Percentiles rank a stretch among this genome's conserved stretches.
Conservation (phyloP, 2,797 vertebrate genomes). For the Rhadinocentrus ornatus region DNA sequence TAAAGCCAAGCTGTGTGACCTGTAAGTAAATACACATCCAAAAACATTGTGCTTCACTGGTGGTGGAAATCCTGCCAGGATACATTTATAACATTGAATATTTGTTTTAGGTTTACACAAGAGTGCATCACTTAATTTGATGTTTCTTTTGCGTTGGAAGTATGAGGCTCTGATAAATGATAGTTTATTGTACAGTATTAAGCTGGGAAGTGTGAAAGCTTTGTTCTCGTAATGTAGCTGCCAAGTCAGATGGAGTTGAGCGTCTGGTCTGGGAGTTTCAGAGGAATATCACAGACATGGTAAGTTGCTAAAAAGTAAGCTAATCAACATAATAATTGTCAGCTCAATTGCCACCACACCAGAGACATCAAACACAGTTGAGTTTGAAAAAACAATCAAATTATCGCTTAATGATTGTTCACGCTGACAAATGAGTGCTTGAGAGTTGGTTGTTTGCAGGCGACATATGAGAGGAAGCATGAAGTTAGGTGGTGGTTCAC, state of each 20-base stretch:
- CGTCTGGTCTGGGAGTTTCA: slow-evolving; percentile 80
- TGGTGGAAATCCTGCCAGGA: slow-evolving; percentile 27
- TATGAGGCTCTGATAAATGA: slow-evolving; percentile 44
- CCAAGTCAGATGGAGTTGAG: slow-evolving; percentile 80
- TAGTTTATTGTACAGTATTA: slow-evolving; percentile 67
- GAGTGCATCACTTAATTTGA: slow-evolving; percentile 1
- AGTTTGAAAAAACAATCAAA: slow-evolving; percentile 76
- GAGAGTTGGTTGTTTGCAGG: slow-evolving; percentile 42
- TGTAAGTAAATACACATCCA: slow-evolving; percentile 11
- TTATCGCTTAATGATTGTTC: slow-evolving; percentile 78
- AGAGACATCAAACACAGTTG: slow-evolving; percentile 75
- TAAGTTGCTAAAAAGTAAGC: slow-evolving; percentile 77
- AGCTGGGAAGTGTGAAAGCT: slow-evolving; percentile 62
- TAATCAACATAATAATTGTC: slow-evolving; percentile 81
- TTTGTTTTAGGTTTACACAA: neutral
- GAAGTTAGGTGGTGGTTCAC: slow-evolving; percentile 33
- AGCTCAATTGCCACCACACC: slow-evolving; percentile 71
- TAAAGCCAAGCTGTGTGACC: slow-evolving; percentile 7
- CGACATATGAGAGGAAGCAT: slow-evolving; percentile 45
- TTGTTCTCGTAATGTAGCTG: slow-evolving; percentile 61
- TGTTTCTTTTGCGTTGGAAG: slow-evolving; percentile 29
- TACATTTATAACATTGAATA: neutral
- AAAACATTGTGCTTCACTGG: slow-evolving; percentile 7
- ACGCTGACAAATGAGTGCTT: slow-evolving; percentile 71
- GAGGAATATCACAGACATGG: slow-evolving; percentile 78